A percentile compares a stretch with the other conserved stretches of the same genome.
Conservation (phyloP, 2,113 vertebrate species). For the Electrona antarctica region DNA sequence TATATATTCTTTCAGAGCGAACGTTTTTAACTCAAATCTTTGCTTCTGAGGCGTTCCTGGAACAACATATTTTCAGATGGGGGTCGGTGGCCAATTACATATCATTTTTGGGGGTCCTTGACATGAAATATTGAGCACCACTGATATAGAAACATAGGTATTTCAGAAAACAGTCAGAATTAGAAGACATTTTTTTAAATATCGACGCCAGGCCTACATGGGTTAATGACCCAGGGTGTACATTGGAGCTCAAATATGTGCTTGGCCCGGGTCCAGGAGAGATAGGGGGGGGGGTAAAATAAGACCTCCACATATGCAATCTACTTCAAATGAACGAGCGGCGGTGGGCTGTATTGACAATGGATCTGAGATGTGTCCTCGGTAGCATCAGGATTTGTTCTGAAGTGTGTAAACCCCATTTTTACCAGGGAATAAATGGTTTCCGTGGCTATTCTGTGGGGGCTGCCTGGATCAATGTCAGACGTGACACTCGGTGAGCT, state of each 20-base stretch:
- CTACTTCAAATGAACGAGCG: not conserved
- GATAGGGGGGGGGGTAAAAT: conserved; percentile 12
- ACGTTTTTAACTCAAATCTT: too few species aligned
- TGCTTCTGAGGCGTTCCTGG: too few species aligned
- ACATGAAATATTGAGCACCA: too few species aligned
- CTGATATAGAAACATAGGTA: too few species aligned
- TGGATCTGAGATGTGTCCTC: conserved; percentile 35
- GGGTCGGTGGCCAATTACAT: too few species aligned
- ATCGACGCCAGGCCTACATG: too few species aligned
- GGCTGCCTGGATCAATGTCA: conserved; percentile 50
- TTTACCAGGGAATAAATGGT: conserved; percentile 1
- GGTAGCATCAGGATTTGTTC: not conserved
- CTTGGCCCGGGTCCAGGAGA: conserved; percentile 17
- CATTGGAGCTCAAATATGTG: conserved; percentile 49
- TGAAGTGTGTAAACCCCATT: not conserved
- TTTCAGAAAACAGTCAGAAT: too few species aligned
- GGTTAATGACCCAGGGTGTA: conserved; percentile 41
- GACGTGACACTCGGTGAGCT: conserved; percentile 50
- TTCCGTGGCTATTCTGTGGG: conserved; percentile 22
- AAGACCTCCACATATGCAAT: conserved; percentile 14
- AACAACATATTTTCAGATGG: too few species aligned
- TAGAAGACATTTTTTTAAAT: too few species aligned
- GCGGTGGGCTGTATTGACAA: conserved; percentile 38
- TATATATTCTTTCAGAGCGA: too few species aligned
- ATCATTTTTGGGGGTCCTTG: too few species aligned